Conservation (phyloP, 2,797 vertebrate species). For the Rhinogobio ventralis region DNA sequence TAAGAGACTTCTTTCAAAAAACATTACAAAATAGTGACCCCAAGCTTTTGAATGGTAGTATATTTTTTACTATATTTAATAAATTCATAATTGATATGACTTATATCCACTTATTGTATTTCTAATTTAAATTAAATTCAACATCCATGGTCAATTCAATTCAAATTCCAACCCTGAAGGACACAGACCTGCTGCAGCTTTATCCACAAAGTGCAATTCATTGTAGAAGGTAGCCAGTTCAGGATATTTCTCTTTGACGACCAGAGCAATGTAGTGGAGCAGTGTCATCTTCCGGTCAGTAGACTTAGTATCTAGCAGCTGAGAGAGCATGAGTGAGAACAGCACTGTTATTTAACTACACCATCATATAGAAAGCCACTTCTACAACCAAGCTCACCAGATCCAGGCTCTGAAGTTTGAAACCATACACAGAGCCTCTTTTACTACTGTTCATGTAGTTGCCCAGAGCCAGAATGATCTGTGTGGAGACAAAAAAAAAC, state of each 20-base stretch:
- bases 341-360: background rate
- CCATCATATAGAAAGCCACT: background rate
- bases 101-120: background rate
- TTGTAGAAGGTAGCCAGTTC: constrained; percentile 92
- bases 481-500: constrained; percentile 37
- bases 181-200: constrained; percentile 89
- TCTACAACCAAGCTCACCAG: constrained; percentile 80
- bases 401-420: constrained; percentile 96
- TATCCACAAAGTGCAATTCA: constrained; percentile 95
- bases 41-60: background rate
- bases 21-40: background rate
- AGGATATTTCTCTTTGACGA: constrained; percentile 92
- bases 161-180: background rate
- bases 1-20: background rate
- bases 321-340: constrained; percentile 39
- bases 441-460: constrained; percentile 99
- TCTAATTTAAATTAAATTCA: background rate
- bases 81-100: background rate
- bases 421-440: constrained; percentile 94
- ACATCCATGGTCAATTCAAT: background rate
- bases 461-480: constrained; percentile 95
- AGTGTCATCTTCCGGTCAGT: constrained; percentile 96
- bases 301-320: constrained; percentile 97
- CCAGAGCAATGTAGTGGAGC: constrained; percentile 95
- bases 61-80: background rate